A percentile compares a stretch with the other conserved stretches of the same genome.
Conservation (phyloP, 2,888 invertebrate species). For the Drosophila conformis region DNA sequence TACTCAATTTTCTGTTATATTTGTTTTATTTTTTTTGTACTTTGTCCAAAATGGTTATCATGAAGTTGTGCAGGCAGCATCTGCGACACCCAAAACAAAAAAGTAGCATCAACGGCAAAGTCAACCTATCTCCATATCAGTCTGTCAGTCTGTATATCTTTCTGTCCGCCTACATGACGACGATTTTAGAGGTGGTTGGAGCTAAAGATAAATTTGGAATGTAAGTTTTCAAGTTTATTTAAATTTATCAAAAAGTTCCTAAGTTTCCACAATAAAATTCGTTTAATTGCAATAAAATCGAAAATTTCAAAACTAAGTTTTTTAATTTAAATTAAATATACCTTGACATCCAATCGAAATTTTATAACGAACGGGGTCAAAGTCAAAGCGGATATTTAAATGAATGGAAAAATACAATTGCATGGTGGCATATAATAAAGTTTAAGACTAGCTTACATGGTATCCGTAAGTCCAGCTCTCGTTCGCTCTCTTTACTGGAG, state of each 20-base stretch:
- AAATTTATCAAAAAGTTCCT: too few relatives aligned
- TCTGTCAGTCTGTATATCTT: not conserved
- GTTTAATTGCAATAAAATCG: too few relatives aligned
- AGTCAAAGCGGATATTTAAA: too few relatives aligned
- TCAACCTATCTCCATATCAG: not conserved
- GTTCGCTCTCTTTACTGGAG: not conserved
- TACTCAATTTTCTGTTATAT: conserved; percentile 13
- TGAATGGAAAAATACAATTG: too few relatives aligned
- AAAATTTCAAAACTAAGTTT: too few relatives aligned
- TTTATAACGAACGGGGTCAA: too few relatives aligned
- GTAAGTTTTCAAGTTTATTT: too few relatives aligned
- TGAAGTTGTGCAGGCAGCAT: not conserved
- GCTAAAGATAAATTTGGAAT: too few relatives aligned
- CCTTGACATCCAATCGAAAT: too few relatives aligned
- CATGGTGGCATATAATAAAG: not conserved
- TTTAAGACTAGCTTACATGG: not conserved
- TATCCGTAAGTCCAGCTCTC: not conserved
- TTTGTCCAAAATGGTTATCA: not conserved
- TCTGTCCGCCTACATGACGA: not conserved
- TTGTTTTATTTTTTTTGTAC: not conserved
- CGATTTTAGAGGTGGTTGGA: too few relatives aligned
- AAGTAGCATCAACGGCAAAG: not conserved
- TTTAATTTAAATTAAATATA: too few relatives aligned
- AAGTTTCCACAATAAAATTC: too few relatives aligned
- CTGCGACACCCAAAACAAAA: not conserved